Conservation (phyloP, 2,888 invertebrate species). For the Cryptus viduatorius region DNA sequence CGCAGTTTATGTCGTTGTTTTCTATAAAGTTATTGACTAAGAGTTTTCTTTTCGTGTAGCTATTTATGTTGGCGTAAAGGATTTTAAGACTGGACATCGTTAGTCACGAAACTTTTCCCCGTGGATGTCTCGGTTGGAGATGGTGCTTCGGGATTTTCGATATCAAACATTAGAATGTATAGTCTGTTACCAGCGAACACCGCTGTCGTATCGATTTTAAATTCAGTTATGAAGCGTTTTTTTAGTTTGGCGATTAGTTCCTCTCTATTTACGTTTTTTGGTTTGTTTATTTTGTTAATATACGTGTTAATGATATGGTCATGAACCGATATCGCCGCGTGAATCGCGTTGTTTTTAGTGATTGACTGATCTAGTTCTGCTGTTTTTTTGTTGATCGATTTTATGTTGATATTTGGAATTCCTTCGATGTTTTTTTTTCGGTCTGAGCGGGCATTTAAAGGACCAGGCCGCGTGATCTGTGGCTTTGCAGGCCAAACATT, state of each 20-base stretch:
- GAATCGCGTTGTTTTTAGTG: constrained; percentile 14
- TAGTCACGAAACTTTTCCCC: background rate
- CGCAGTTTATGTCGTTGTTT: background rate
- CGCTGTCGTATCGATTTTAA: background rate
- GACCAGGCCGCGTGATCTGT: constrained; percentile 16
- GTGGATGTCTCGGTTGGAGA: constrained; percentile 11
- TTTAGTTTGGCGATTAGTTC: background rate
- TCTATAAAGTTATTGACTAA: background rate
- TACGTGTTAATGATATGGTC: constrained; percentile 15
- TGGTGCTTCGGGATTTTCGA: background rate
- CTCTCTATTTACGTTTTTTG: constrained; percentile 2
- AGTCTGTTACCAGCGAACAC: background rate
- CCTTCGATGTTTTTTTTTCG: background rate
- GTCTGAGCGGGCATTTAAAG: constrained; percentile 20
- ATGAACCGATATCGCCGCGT: constrained; percentile 14
- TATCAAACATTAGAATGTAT: constrained; percentile 6
- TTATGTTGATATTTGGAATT: constrained; percentile 4
- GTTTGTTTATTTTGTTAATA: constrained; percentile 19
- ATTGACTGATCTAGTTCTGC: background rate
- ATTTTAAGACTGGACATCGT: constrained; percentile 14
- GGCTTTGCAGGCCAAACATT: constrained; percentile 20
- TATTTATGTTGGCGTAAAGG: constrained; percentile 1
- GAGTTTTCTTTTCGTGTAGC: background rate
- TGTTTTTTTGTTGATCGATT: constrained; percentile 24
- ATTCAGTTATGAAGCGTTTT: background rate